A percentile compares a stretch with the other conserved stretches of the same genome.
phyloP scores from a whole-genome alignment of 2,797 vertebrate genomes.

The Acrossocheilus wenchowensis region DNA sequence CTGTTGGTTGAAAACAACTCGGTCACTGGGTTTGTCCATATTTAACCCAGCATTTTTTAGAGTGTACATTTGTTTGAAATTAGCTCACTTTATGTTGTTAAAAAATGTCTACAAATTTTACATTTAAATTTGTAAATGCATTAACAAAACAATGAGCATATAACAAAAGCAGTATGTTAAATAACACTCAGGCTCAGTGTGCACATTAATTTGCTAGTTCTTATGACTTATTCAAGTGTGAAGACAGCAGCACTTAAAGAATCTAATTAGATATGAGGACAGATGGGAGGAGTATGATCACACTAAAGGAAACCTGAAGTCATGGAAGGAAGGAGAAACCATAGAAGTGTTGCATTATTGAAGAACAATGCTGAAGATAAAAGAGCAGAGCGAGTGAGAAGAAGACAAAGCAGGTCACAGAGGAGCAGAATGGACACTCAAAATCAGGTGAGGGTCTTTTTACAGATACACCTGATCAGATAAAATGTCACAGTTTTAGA shows the following conservation, averaged over 20 bases:
- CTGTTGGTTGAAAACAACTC: no score
- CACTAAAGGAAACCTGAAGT: conserved; percentile 55
- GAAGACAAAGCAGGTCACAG: background rate
- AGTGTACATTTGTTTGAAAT: no score
- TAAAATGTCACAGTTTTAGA: no score
- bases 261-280: conserved; percentile 56
- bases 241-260: conserved; percentile 39
- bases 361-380: conserved; percentile 52
- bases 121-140: background rate
- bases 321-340: conserved; percentile 68
- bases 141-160: background rate
- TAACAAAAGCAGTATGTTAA: background rate
- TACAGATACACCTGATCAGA: background rate
- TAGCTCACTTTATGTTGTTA: background rate
- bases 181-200: conserved; percentile 4
- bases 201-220: conserved; percentile 3
- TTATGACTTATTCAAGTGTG: conserved; percentile 59
- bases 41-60: no score
- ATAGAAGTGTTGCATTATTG: conserved; percentile 62
- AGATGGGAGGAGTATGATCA: conserved; percentile 24
- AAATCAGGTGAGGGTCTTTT: conserved; percentile 38
- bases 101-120: background rate
- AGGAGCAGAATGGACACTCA: background rate
- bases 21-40: no score
- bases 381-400: conserved; percentile 13